phyloP scores from a whole-genome alignment of 2,888 invertebrate species.

The Tetramorium bicarinatum region DNA sequence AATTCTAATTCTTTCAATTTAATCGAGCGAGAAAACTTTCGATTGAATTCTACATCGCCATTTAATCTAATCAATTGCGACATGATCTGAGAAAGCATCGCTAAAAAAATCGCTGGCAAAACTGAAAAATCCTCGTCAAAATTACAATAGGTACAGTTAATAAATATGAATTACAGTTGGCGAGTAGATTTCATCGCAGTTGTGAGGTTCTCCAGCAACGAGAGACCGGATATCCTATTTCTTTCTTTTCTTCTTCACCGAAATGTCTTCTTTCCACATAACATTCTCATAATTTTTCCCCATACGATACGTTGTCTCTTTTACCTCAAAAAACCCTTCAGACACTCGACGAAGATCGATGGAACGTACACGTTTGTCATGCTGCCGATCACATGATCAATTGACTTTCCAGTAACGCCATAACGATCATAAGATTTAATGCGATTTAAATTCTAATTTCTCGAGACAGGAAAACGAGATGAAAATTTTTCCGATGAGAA shows the following conservation, averaged over 20 bases:
- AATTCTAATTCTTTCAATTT: conserved; percentile 12
- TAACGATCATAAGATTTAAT: background rate
- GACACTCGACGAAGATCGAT: conserved; percentile 55
- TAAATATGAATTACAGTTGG: conserved; percentile 9
- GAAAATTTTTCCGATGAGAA: conserved; percentile 9
- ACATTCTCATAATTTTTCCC: conserved; percentile 3
- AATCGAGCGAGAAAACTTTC: conserved; percentile 1
- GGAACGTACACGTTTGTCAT: conserved; percentile 26
- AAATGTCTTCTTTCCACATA: background rate
- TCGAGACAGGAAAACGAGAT: background rate
- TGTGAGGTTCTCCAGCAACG: conserved; percentile 19
- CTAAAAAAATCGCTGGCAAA: background rate
- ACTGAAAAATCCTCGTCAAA: background rate
- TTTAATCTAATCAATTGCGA: background rate
- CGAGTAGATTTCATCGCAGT: conserved; percentile 30
- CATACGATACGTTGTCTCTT: background rate
- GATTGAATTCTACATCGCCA: conserved; percentile 41
- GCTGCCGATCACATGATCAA: conserved; percentile 39
- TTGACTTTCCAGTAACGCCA: conserved; percentile 22
- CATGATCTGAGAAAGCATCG: background rate
- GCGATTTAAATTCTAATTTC: conserved; percentile 8
- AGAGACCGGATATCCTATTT: conserved; percentile 27
- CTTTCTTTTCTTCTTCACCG: background rate
- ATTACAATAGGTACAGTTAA: background rate
- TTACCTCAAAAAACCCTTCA: background rate